Evolutionary conservation across 2,797 vertebrate genomes (phyloP), one percentile per base, ranked within the genome.

Genomic region (Neostethus bicornis): DNA sequence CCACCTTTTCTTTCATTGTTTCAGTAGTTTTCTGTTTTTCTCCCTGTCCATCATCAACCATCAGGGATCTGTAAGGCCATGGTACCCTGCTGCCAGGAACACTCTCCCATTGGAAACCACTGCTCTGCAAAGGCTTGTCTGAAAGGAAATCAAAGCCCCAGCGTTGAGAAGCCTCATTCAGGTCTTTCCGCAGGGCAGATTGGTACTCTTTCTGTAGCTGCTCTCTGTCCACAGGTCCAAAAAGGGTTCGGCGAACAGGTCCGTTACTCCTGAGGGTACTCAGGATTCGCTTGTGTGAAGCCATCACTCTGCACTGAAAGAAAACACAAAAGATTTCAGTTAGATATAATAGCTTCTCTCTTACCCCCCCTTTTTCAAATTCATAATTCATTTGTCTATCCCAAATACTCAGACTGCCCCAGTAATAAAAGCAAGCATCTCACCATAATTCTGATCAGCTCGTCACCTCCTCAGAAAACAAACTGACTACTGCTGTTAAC

Each of bases 131-230:
- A 0, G 96, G 96, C 1, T 88, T 92, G 45, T 96, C 93, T 0
- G 71, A 89, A 64, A 81, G 43, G 26, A 98, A 98, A 88, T 98
- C 88, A 20, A 95, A 98, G 80, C 94, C 92, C 96, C 96, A 98
- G n/a, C 92, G 94, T 0, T 24, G 72, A 0, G 87, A 86, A 2
- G 94, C 93, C 13, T 95, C 94, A 23, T 94, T 89, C 57, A 93
- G 80, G 11, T 94, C 91, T 6, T 75, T 76, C 4, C 20, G 82
- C 67, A 96, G 54, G 3, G 89, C 51, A 0, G 75, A 55, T 1
- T 84, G 81, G n/a, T 89, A 92, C 48, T 96, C 96, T 0, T 20
- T 62, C 59, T 83, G 87, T 50, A 98, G 85, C 83, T 95, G 91
- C 5, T 93, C 85, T 0, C 88, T 84, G 85, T 98, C 94, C 12